Conservation (phyloP, 2,888 invertebrate species). For the Byasa hedistus region DNA sequence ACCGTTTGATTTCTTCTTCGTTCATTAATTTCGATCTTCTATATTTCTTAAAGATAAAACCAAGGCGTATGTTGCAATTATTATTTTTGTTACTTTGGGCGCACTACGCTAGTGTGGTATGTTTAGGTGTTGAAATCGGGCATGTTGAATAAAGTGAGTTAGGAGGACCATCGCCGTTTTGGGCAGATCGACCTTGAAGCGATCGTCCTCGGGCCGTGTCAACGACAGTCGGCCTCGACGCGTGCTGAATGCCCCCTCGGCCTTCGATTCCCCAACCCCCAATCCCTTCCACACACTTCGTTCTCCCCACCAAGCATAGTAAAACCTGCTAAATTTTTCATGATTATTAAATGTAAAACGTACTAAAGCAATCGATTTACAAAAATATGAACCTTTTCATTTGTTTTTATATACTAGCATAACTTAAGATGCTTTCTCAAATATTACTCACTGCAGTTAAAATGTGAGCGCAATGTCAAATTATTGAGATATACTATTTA, state of each 20-base stretch:
- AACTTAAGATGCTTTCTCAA: neutral
- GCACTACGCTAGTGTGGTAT: neutral
- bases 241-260: constrained; percentile 44
- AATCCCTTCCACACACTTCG: constrained; percentile 28
- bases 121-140: constrained; percentile 7
- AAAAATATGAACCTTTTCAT: neutral
- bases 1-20: too few species aligned
- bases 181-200: constrained; percentile 64
- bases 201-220: constrained; percentile 71
- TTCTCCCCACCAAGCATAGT: constrained; percentile 11
- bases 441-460: neutral
- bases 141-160: constrained; percentile 29
- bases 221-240: constrained; percentile 68
- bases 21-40: too few species aligned
- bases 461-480: neutral
- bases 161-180: constrained; percentile 42
- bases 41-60: neutral
- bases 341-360: neutral
- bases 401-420: neutral
- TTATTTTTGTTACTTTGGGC: neutral
- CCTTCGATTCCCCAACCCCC: constrained; percentile 38
- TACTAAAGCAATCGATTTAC: neutral
- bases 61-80: neutral
- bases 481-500: neutral
- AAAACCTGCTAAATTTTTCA: constrained; percentile 17